Conservation (phyloP, 2,888 invertebrate genomes). For the Pantelozetes paolii region DNA sequence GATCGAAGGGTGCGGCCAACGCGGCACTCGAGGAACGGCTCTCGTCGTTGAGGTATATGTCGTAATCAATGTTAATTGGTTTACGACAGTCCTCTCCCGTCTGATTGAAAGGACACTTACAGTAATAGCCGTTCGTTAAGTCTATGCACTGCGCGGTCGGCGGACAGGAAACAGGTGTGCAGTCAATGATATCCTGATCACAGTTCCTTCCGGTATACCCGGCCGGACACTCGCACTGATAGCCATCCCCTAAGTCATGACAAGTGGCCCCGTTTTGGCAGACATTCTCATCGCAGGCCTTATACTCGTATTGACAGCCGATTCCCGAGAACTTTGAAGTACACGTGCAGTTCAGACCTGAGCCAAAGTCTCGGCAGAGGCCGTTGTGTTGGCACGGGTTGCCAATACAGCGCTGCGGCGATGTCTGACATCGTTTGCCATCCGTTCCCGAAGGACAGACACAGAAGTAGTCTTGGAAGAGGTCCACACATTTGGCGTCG, state of each 20-base stretch:
- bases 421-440: constrained; percentile 93
- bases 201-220: constrained; percentile 73
- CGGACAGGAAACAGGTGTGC: constrained; percentile 80
- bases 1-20: constrained; percentile 82
- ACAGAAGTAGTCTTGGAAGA: constrained; percentile 59
- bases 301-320: constrained; percentile 89
- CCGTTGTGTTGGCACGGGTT: constrained; percentile 94
- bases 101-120: constrained; percentile 92
- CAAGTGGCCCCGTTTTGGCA: constrained; percentile 92
- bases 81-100: constrained; percentile 95
- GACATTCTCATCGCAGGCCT: constrained; percentile 57
- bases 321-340: constrained; percentile 77
- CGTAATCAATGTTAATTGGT: constrained; percentile 97
- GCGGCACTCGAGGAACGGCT: constrained; percentile 83
- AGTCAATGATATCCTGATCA: constrained; percentile 83
- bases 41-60: constrained; percentile 84
- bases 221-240: constrained; percentile 77
- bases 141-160: constrained; percentile 90
- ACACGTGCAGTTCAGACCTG: constrained; percentile 89
- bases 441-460: constrained; percentile 91
- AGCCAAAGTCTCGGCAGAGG: constrained; percentile 90
- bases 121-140: constrained; percentile 82
- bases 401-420: constrained; percentile 88
- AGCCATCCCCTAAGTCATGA: constrained; percentile 57
- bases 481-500: constrained; percentile 80